Evolutionary conservation across 2,113 vertebrate genomes (phyloP).

Genomic region (Trichechus manatus): DNA sequence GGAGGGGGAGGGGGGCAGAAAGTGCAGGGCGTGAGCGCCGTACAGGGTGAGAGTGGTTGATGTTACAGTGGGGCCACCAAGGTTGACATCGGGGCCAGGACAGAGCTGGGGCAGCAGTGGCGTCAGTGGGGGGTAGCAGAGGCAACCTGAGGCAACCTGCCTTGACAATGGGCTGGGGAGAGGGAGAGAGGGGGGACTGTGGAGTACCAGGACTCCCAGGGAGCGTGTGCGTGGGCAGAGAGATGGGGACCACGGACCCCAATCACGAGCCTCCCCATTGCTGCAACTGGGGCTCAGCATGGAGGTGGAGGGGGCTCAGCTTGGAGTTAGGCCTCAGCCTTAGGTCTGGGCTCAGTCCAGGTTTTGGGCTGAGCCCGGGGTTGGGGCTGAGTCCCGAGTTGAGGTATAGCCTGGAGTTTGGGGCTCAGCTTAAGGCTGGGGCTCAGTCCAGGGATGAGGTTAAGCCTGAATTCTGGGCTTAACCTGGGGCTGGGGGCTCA

Average conservation of each 20-base stretch:
- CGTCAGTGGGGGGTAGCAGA: neutral
- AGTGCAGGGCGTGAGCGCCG: neutral
- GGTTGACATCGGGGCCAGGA: neutral
- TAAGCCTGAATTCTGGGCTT: too few species aligned
- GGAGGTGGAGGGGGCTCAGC: neutral
- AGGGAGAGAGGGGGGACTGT: neutral
- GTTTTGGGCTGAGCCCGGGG: too few species aligned
- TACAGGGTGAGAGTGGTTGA: too few species aligned
- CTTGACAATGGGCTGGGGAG: neutral
- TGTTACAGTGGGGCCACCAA: neutral
- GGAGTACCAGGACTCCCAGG: neutral
- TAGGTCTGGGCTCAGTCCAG: neutral
- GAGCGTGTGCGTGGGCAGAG: too few species aligned
- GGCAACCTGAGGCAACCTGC: neutral
- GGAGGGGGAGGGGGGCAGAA: too few species aligned
- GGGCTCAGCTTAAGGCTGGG: too few species aligned
- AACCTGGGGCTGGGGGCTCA: too few species aligned
- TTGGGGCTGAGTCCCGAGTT: too few species aligned
- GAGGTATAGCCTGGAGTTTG: too few species aligned
- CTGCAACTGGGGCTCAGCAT: neutral
- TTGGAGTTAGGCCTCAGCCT: neutral
- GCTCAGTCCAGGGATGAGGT: too few species aligned
- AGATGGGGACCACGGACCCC: accelerated
- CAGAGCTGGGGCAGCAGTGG: accelerated
- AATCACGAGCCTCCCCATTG: neutral